Conservation (phyloP, 2,113 vertebrate genomes). For the Grammomys dolichurus region DNA sequence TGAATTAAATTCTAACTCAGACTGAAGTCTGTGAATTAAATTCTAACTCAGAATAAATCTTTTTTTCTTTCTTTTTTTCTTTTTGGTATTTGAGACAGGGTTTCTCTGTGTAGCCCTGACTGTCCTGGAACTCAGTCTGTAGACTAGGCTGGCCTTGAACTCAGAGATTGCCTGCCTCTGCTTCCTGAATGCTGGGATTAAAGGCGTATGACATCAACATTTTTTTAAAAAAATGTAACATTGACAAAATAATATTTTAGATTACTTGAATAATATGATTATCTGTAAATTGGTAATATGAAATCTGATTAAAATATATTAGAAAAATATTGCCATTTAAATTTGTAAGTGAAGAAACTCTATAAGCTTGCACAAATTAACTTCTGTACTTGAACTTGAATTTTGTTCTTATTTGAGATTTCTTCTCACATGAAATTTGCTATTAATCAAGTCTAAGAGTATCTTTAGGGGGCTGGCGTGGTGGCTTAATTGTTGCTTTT, state of each 20-base stretch:
- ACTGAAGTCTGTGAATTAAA: constrained; percentile 17
- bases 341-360: constrained; percentile 45
- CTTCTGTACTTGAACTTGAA: constrained; percentile 24
- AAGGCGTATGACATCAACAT: neutral
- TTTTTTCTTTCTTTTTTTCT: neutral
- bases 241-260: constrained; percentile 39
- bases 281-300: constrained; percentile 33
- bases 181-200: neutral
- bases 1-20: neutral
- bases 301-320: constrained; percentile 41
- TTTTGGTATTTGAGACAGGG: neutral
- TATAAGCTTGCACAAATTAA: constrained; percentile 45
- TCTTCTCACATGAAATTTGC: neutral
- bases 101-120: neutral
- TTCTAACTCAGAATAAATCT: neutral
- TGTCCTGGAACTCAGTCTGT: neutral
- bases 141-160: neutral
- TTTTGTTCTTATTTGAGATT: constrained; percentile 50
- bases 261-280: constrained; percentile 24
- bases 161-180: neutral
- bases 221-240: constrained; percentile 45
- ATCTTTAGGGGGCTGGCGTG: neutral
- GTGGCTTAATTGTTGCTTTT: neutral
- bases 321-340: constrained; percentile 48
- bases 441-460: constrained; percentile 1